phyloP scores from a whole-genome alignment of 2,888 invertebrate genomes.

The Leptopilina myrica region DNA sequence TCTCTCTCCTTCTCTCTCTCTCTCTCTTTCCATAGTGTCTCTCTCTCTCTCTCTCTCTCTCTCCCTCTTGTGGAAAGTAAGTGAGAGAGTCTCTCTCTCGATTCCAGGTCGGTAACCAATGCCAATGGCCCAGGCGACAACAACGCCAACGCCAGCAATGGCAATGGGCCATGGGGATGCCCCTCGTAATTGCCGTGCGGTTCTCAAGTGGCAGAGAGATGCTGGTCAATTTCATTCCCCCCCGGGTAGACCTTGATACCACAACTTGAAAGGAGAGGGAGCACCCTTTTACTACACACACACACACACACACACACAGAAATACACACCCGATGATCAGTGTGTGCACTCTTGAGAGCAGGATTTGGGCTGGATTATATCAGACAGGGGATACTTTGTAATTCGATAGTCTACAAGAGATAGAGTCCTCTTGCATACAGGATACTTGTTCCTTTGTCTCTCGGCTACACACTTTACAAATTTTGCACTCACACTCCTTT shows the following conservation, averaged over 20 bases:
- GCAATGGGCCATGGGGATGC: slow-evolving; percentile 66
- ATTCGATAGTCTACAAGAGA: slow-evolving; percentile 58
- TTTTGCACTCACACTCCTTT: background rate
- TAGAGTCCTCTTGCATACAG: slow-evolving; percentile 46
- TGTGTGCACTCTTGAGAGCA: slow-evolving; percentile 57
- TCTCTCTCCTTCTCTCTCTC: background rate
- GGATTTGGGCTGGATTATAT: slow-evolving; percentile 63
- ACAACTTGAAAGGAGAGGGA: slow-evolving; percentile 46
- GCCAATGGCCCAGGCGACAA: slow-evolving; percentile 51
- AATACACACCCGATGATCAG: slow-evolving; percentile 48
- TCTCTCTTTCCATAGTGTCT: too few relatives aligned
- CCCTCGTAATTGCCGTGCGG: slow-evolving; percentile 67
- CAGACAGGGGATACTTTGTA: slow-evolving; percentile 55
- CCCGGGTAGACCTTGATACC: slow-evolving; percentile 47
- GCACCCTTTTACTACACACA: slow-evolving; percentile 59
- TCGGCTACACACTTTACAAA: background rate
- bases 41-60: too few relatives aligned
- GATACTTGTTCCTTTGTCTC: slow-evolving; percentile 23
- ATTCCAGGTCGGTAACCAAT: slow-evolving; percentile 34
- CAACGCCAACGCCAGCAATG: slow-evolving; percentile 60
- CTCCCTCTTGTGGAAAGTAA: too few relatives aligned
- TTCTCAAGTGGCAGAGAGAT: slow-evolving; percentile 68
- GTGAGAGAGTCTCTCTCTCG: slow-evolving; percentile 28
- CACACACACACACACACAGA: background rate
- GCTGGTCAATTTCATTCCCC: slow-evolving; percentile 65